Evolutionary conservation across 1,140 invertebrate species (phyloP), one percentile per base, ranked within the genome.

Genomic region (Dendrolimus punctatus): DNA sequence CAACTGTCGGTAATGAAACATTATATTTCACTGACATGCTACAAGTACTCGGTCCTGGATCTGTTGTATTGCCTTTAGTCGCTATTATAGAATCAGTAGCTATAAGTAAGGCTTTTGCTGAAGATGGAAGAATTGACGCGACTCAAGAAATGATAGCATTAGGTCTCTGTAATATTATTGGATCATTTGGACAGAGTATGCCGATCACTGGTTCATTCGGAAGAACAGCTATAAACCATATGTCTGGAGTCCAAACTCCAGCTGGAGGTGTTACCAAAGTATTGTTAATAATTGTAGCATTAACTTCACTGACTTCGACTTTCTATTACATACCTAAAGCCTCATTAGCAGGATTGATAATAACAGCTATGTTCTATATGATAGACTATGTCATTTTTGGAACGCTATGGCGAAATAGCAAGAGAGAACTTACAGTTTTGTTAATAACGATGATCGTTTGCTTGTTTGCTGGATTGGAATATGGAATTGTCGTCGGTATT

Each of bases 171-270:
- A 98, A 98, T 76, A 87, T 98, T 44, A 71, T 94, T 10, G 93
- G 95, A 55, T 95, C 95, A 40, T 98, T 98, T 78, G 90, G 95
- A 0, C 90, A 90, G 7, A 96, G 96, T 4, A 95, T 96, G 91
- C 96, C 96, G 6, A 91, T 93, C 0, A 96, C 97, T 4, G 96
- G 95, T 47, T 95, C 95, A 46, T 96, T 96, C 76, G 94, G 94
- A 0, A 90, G 95, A 72, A 97, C 96, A 40, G 96, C 96, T 5
- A 91, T 99, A 2, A 98, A 98, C 77, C 92, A 96, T 70, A 93
- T 95, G 38, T 96, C 95, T 62, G 96, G 97, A 23, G 97, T 98
- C 0, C 91, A 91, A 72, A 97, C 96, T 8, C 91, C 94, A 8
- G 90, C 95, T 55, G 95, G 95, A 51, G 96, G 96, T 38, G 80